These are phyloP conservation scores for Lithodes maja DNA, from an alignment of 2,888 invertebrate genomes.

Conservation along the genomic window DNA sequence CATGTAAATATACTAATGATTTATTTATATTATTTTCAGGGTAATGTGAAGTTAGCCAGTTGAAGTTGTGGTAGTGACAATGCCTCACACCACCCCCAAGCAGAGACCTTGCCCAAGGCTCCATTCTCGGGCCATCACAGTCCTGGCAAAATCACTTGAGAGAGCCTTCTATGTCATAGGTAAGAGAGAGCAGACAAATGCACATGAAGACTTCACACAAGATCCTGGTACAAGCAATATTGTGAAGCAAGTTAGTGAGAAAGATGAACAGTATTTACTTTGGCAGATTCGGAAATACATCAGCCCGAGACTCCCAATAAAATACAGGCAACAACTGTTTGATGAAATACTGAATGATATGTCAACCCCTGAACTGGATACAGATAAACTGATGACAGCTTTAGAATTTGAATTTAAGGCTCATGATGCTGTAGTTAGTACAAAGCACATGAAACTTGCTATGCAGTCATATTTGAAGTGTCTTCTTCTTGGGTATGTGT, in stretches of 20 bases:
- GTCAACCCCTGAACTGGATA: conserved; percentile 17
- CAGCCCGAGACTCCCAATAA: not conserved
- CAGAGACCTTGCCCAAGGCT: not conserved
- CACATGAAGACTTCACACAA: not conserved
- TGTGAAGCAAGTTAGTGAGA: conserved; percentile 13
- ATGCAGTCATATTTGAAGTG: conserved; percentile 24
- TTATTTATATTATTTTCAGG: no score
- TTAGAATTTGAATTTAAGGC: conserved; percentile 30
- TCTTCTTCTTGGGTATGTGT: conserved; percentile 31
- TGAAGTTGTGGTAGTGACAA: no score
- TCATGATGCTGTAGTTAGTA: not conserved
- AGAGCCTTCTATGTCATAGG: conserved; percentile 3
- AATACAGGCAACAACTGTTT: conserved; percentile 22
- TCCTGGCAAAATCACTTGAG: not conserved
- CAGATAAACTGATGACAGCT: not conserved
- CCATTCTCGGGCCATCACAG: not conserved
- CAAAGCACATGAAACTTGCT: conserved; percentile 27
- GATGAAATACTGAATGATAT: conserved; percentile 12
- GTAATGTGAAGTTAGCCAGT: no score
- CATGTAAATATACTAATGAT: no score
- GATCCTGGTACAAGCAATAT: not conserved
- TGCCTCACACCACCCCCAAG: not conserved
- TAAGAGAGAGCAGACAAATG: not conserved
- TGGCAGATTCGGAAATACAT: conserved; percentile 15
- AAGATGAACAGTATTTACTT: not conserved